Conservation (phyloP, 2,113 vertebrate species). For the Sorex araneus region DNA sequence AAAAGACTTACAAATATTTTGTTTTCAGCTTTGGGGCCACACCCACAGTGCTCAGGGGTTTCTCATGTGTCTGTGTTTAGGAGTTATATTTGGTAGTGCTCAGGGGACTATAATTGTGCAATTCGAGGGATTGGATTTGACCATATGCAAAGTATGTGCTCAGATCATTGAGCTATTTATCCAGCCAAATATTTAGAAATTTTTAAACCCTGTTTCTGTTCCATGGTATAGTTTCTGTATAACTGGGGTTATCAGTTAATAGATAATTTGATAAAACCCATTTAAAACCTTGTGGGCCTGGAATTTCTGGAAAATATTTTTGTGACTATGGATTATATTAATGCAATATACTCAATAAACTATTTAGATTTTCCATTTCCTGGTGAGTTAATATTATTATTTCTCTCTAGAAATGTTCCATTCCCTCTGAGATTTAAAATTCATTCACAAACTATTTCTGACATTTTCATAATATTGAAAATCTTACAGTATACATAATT, state of each 20-base stretch:
- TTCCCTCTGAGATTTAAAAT: background rate
- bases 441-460: background rate
- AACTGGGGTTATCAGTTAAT: background rate
- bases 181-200: too few relatives aligned
- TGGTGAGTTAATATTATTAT: background rate
- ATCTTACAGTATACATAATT: background rate
- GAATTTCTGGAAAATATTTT: background rate
- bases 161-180: too few relatives aligned
- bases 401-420: background rate
- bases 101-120: too few relatives aligned
- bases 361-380: constrained; percentile 21
- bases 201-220: background rate
- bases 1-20: background rate
- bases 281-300: background rate
- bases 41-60: too few relatives aligned
- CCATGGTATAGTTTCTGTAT: background rate
- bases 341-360: background rate
- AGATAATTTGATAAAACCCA: background rate
- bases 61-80: too few relatives aligned
- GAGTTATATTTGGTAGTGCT: too few relatives aligned
- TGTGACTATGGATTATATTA: background rate
- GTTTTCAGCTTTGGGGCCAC: background rate
- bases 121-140: too few relatives aligned
- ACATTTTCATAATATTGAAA: background rate
- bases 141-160: too few relatives aligned